Evolutionary conservation across 2,888 invertebrate genomes (phyloP), one percentile per base, ranked within the genome.

Genomic region (Caenorhabditis sp.): DNA sequence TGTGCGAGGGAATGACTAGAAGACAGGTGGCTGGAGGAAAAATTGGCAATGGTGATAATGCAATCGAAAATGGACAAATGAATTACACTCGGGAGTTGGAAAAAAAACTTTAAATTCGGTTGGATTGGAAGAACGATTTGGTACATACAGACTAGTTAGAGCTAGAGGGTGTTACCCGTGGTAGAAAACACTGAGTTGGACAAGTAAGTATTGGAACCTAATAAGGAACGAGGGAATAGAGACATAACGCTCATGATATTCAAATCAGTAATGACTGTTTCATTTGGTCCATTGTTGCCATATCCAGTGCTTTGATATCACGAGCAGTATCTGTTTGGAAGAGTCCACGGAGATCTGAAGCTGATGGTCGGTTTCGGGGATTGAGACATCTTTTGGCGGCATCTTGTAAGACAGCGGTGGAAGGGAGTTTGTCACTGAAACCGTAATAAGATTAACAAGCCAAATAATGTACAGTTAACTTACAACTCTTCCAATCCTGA

Each of bases 251-350:
- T 35, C 5, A 8, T 35, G 26, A 51, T 12, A 4, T 44, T 72
- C 69, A 82, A 44, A 82, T 77, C 28, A 82, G 59, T 22, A 82
- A 26, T 2, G 82, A 82, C 41, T 82, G 82, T 38, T 77, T 82
- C 64, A 76, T 76, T 24, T 76, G 61, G 44, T 82, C 73, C 35
- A 68, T 68, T 24, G 68, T 54, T 38, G 82, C 77, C 63, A 82
- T 76, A 31, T 77, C 77, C 28, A 82, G 26, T 24, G 82, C 77
- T 58, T 77, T 77, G 35, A 82, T 63, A 24, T 82, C 76, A 12
- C 82, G 77, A 2, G 82, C 82, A 0, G 82, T 77, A 73, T 82
- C 82, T 8, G 77, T 82, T 54, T 82, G 82, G 56, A 82, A 77
- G 4, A 77, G 66, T 12, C 75, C 82, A 2, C 82, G 77, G 16